Evolutionary conservation across 2,113 vertebrate species (phyloP).

Genomic region (Oceanites oceanicus): DNA sequence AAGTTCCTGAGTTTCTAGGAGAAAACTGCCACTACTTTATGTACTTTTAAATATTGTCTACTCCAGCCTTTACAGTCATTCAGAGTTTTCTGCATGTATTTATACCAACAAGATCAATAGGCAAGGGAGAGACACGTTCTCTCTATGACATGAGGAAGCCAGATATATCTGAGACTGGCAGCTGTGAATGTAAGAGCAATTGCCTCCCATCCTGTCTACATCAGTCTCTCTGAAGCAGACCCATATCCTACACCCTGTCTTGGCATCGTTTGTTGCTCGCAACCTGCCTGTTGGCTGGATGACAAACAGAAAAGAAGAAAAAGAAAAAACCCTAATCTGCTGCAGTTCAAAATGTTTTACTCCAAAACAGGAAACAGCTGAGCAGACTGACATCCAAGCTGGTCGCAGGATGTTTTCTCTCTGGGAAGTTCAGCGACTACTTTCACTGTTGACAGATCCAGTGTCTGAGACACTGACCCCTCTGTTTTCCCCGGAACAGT

Average conservation of each 20-base stretch:
- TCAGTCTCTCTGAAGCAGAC: neutral
- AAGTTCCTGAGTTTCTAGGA: neutral
- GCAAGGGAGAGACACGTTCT: neutral
- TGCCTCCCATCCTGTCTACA: neutral
- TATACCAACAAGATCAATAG: neutral
- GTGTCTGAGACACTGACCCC: constrained; percentile 36
- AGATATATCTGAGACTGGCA: neutral
- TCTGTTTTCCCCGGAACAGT: constrained; percentile 23
- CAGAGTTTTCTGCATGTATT: neutral
- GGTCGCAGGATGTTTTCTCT: constrained; percentile 45
- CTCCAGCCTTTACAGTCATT: neutral
- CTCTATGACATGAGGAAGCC: neutral
- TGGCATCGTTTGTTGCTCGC: neutral
- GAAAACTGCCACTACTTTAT: neutral
- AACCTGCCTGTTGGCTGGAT: neutral
- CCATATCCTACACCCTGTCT: neutral
- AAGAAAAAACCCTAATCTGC: neutral
- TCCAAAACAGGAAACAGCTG: constrained; percentile 66
- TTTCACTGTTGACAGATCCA: constrained; percentile 62
- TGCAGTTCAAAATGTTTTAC: neutral
- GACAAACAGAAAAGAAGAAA: neutral
- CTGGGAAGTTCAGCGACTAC: constrained; percentile 31
- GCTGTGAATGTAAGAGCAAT: neutral
- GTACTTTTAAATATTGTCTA: neutral
- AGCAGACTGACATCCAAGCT: constrained; percentile 61